These are phyloP conservation scores for Cheirogaleus medius DNA, from an alignment of 2,113 vertebrate species.

Conservation along the genomic window DNA sequence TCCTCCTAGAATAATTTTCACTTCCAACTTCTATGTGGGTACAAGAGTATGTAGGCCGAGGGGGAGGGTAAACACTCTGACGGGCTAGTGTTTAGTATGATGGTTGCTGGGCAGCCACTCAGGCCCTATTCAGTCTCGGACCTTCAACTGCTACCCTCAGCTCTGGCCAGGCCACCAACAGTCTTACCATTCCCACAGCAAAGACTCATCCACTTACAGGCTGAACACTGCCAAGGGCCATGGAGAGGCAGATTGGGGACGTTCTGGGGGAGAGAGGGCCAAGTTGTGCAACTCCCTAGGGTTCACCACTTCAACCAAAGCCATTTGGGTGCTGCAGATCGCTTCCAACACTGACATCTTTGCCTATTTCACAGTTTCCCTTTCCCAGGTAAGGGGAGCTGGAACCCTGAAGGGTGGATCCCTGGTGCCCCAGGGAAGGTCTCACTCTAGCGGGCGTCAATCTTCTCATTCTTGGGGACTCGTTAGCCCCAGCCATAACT, in stretches of 20 bases:
- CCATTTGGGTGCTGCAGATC: conserved; percentile 35
- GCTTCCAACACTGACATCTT: conserved; percentile 21
- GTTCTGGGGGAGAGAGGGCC: not conserved
- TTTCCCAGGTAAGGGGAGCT: conserved; percentile 49
- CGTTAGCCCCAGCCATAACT: not conserved
- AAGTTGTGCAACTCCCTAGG: not conserved
- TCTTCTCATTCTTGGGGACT: not conserved
- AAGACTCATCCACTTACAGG: conserved; percentile 50
- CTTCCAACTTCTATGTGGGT: not conserved
- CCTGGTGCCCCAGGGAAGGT: not conserved
- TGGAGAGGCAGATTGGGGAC: not conserved
- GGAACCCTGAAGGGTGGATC: not conserved
- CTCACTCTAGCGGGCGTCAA: not conserved
- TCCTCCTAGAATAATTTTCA: not conserved
- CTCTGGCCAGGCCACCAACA: not conserved
- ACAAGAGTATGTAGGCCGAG: not conserved
- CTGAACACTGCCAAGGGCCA: not conserved
- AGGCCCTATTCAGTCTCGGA: not conserved
- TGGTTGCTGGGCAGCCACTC: not conserved
- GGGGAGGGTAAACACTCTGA: not conserved
- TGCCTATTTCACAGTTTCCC: conserved; percentile 14
- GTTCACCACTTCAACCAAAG: conserved; percentile 29
- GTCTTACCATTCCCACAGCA: conserved; percentile 38
- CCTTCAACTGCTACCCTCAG: not conserved
- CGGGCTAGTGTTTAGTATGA: not conserved